Evolutionary conservation across 2,797 vertebrate species (phyloP).

Genomic region (Spondyliosoma cantharus): DNA sequence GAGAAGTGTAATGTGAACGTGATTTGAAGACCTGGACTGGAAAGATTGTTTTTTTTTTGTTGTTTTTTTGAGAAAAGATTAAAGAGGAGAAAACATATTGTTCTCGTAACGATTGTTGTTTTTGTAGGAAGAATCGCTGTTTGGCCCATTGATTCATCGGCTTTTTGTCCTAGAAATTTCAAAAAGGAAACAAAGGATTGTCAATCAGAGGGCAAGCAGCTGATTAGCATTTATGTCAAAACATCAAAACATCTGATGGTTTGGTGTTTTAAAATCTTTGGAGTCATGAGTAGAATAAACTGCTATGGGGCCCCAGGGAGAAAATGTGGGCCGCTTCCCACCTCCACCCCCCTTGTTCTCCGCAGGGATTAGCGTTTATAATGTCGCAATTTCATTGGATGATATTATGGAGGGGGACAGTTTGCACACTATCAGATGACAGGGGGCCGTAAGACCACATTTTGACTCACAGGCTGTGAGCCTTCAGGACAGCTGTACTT

Average conservation of each 20-base stretch:
- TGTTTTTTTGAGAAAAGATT: conserved; percentile 66
- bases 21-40: conserved; percentile 71
- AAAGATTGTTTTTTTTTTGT: conserved; percentile 71
- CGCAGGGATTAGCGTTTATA: conserved; percentile 35
- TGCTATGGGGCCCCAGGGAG: not conserved
- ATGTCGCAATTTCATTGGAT: not conserved
- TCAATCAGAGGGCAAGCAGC: not conserved
- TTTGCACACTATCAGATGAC: conserved; percentile 27
- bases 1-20: conserved; percentile 57
- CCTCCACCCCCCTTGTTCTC: conserved; percentile 1
- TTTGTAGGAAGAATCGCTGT: not conserved
- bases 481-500: not conserved
- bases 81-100: conserved; percentile 62
- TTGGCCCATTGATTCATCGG: not conserved
- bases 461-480: not conserved
- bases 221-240: not conserved
- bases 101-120: too few species aligned
- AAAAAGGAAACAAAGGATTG: not conserved
- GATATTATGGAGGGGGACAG: conserved; percentile 7
- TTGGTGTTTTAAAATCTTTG: not conserved
- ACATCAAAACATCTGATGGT: not conserved
- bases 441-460: not conserved
- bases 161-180: not conserved
- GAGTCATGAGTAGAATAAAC: conserved; percentile 29
- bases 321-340: conserved; percentile 3